A percentile compares a stretch with the other conserved stretches of the same genome.
Conservation (phyloP, 2,888 invertebrate species). For the Parelbella ahira region DNA sequence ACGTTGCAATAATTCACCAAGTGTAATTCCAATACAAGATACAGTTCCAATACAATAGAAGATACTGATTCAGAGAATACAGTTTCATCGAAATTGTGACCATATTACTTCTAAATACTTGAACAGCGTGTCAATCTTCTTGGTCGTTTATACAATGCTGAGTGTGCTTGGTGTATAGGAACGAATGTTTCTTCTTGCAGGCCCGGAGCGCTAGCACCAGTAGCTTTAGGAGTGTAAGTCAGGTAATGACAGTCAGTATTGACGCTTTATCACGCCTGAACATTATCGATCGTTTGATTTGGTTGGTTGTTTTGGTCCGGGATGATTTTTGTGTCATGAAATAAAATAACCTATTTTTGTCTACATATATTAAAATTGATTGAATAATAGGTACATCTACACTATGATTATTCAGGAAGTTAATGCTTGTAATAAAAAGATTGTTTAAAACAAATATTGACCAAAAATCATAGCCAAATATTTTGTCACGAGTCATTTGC, state of each 20-base stretch:
- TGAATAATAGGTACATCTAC: no score
- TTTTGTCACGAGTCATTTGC: constrained; percentile 56
- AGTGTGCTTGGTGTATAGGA: constrained; percentile 79
- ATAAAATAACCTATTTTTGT: no score
- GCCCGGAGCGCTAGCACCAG: constrained; percentile 93
- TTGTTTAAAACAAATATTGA: background rate
- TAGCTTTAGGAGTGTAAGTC: constrained; percentile 94
- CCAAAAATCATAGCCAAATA: constrained; percentile 50
- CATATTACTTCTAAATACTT: constrained; percentile 40
- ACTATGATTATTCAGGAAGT: no score
- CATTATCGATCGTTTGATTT: constrained; percentile 53
- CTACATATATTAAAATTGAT: no score
- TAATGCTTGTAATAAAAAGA: no score
- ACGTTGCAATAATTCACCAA: no score
- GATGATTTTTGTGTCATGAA: constrained; percentile 49
- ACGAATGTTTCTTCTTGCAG: constrained; percentile 84
- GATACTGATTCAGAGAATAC: no score
- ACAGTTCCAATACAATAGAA: no score
- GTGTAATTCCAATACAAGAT: no score
- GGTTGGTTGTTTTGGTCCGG: constrained; percentile 50
- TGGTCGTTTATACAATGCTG: constrained; percentile 56
- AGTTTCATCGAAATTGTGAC: constrained; percentile 24
- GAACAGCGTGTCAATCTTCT: constrained; percentile 68
- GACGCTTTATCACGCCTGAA: constrained; percentile 62
- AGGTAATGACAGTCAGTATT: constrained; percentile 81